Base-by-base conservation (phyloP, 2,797 vertebrate genomes). In the Channallabes apus region DNA sequence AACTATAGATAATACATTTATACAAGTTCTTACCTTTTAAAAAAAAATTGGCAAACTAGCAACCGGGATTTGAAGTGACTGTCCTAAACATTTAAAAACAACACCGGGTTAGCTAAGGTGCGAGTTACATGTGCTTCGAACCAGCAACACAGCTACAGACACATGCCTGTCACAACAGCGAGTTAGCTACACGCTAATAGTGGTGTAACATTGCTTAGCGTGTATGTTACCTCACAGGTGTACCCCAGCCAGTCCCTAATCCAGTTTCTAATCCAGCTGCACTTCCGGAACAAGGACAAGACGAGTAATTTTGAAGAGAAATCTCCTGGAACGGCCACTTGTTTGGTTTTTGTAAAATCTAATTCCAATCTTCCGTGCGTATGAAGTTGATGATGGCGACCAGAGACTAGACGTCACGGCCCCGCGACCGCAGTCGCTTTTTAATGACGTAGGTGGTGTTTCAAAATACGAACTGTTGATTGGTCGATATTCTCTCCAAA, bases 381-480 rank as follows among this genome's bases (percentile, higher is more conserved):
- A 89, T 90, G 90, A 90, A 89, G 90, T 94, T 95, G 94, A 95
- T 96, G 93, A 95, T 94, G 93, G 94, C 94, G 93, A 95, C 92
- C 94, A 95, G 94, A 94, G 93, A 94, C 89, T 81, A 0, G 0
- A 86, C 94, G 93, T 95, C 94, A 94, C 71, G 35, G 14, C 51
- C 7, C 0, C 1, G 94, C 93, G 94, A 93, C 94, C 0, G 91
- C 6, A 12, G 89, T 86, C 95, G 51, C 83, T 82, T 88, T 41
- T 88, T 89, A 85, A 93, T 94, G 94, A 94, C 93, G 94, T 71
- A 27, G 0, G 15, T 1, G n/a, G 14, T 62, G 71, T 76, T 83
- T 83, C 29, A 41, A 83, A 83, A 83, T 51, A 27, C 29, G 27
- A 24, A 14, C 51, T 41, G 24, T 6, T 64, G 82, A 83, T 83